Evolutionary conservation across 2,113 vertebrate genomes (phyloP), one percentile per base, ranked within the genome.

Genomic region (Rallus limicola): DNA sequence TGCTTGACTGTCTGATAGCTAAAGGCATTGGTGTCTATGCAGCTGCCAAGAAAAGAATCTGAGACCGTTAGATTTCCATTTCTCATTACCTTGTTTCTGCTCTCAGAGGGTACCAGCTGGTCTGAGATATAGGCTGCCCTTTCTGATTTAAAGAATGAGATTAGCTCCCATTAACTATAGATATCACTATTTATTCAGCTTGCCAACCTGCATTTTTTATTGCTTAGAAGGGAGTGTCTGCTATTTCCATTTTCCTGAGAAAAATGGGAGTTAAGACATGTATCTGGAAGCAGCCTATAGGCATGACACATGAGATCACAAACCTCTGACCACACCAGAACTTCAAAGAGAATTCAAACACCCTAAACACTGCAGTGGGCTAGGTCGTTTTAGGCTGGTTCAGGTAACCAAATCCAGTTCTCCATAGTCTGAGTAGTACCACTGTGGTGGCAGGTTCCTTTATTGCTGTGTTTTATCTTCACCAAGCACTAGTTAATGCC

Each of bases 171-270:
- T 62, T 58, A 84, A 64, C 82, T 58, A 20, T 88, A 44, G 48
- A 62, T 96, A 96, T 97, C 93, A 88, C 25, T 96, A 84, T 95
- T 97, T 96, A 95, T 75, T 95, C 95, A 97, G 93, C 88, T 90
- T 95, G 92, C 88, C 85, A 94, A 88, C 69, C 56, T 63, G 16
- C 68, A 93, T 53, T 93, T 72, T 93, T 94, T 79, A 96, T 84
- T 93, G 76, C 90, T 38, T 92, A 72, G n/a, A 81, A 86, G 86
- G 93, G 86, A 92, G 91, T 96, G 89, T 76, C 82, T 92, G 50
- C 33, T 84, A 25, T 94, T 95, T 96, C 76, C 80, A 93, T 86
- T 90, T 96, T 93, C 92, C 95, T 88, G 88, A 86, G 82, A 93
- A 86, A 94, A 92, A 86, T 42, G 52, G 76, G 42, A 80, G 56